phyloP scores from a whole-genome alignment of 2,888 invertebrate genomes.

The Pollenia griseotomentosa region DNA sequence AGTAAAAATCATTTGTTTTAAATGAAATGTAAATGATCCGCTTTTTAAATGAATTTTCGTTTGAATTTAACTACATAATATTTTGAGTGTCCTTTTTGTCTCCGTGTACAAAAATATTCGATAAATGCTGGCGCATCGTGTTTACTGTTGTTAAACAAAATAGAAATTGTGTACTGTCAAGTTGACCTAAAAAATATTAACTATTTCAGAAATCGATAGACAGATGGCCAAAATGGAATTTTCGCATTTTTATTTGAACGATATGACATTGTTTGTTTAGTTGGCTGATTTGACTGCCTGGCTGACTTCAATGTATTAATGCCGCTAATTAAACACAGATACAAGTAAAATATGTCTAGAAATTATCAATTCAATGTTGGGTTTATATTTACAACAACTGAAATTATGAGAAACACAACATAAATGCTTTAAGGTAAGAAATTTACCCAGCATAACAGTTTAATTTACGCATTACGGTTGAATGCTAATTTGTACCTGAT shows the following conservation, averaged over 20 bases:
- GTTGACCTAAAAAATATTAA: conserved; percentile 61
- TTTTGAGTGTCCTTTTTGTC: no score
- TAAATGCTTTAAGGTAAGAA: no score
- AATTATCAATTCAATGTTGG: background rate
- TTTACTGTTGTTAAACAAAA: background rate
- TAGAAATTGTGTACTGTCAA: conserved; percentile 23
- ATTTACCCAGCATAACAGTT: no score
- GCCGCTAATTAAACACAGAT: conserved; percentile 28
- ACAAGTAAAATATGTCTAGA: background rate
- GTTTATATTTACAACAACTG: background rate
- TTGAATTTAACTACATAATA: no score
- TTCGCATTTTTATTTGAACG: conserved; percentile 55
- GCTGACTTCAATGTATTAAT: conserved; percentile 14
- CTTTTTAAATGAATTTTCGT: no score
- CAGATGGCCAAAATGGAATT: conserved; percentile 41
- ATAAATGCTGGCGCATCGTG: background rate
- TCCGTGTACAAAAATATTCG: background rate
- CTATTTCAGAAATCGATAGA: conserved; percentile 54
- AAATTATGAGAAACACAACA: no score
- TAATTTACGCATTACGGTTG: no score
- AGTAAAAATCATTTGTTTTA: no score
- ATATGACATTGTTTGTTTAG: background rate
- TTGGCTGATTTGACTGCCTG: background rate
- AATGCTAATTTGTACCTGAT: no score
- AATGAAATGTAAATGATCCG: no score